Conservation (phyloP, 2,797 vertebrate genomes). For the Acanthopagrus latus region DNA sequence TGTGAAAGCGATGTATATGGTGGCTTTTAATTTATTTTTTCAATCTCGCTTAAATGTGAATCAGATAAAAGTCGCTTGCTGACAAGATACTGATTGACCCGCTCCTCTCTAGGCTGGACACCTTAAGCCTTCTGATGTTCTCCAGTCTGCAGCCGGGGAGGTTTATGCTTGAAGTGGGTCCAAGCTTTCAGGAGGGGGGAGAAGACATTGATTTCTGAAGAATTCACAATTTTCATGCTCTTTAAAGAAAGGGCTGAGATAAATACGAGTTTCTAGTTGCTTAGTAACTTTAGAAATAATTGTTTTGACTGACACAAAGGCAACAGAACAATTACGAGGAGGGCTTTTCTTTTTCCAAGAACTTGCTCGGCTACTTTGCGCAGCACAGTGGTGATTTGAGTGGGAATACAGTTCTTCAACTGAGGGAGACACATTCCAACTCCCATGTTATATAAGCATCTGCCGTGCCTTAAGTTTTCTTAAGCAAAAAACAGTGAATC, state of each 20-base stretch:
- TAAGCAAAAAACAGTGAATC: slow-evolving; percentile 28
- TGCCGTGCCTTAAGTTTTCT: slow-evolving; percentile 25
- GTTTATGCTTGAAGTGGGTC: slow-evolving; percentile 45
- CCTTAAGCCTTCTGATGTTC: slow-evolving; percentile 57
- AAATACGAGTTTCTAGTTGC: slow-evolving; percentile 44
- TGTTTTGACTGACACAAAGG: slow-evolving; percentile 27
- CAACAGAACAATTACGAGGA: slow-evolving; percentile 30
- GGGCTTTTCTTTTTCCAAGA: background rate
- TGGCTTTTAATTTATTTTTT: slow-evolving; percentile 78
- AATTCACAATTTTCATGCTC: slow-evolving; percentile 38
- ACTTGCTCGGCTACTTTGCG: background rate
- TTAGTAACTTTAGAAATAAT: slow-evolving; percentile 39
- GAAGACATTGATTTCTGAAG: slow-evolving; percentile 52
- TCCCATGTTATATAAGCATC: slow-evolving; percentile 36
- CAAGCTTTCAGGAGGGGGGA: slow-evolving; percentile 35
- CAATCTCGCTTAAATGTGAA: slow-evolving; percentile 82
- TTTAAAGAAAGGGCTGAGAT: slow-evolving; percentile 22
- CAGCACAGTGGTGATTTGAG: slow-evolving; percentile 18
- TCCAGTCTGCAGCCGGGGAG: slow-evolving; percentile 36
- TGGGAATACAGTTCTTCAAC: slow-evolving; percentile 24
- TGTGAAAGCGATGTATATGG: slow-evolving; percentile 60
- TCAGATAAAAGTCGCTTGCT: slow-evolving; percentile 76
- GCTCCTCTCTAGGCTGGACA: slow-evolving; percentile 58
- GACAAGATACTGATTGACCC: slow-evolving; percentile 76
- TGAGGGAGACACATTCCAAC: slow-evolving; percentile 11